phyloP scores from a whole-genome alignment of 1,140 invertebrate genomes.

The Trichonephila clavata region DNA sequence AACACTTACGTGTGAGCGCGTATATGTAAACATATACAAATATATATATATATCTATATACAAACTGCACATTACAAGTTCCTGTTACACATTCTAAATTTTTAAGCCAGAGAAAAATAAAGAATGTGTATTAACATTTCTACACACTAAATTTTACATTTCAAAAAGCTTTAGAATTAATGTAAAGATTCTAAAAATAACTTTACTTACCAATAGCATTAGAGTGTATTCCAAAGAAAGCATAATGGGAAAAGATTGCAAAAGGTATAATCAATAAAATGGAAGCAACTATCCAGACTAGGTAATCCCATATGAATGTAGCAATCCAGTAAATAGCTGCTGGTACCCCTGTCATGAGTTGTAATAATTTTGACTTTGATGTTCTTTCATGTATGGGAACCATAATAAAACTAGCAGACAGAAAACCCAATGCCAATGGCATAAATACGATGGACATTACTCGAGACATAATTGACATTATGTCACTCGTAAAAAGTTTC shows the following conservation, averaged over 20 bases:
- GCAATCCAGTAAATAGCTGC: constrained; percentile 75
- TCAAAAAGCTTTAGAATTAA: no score
- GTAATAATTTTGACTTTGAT: constrained; percentile 77
- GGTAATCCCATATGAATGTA: constrained; percentile 76
- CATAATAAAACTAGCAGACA: constrained; percentile 76
- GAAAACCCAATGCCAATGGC: constrained; percentile 77
- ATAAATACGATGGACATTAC: constrained; percentile 69
- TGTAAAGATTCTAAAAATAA: background rate
- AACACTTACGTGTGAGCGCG: no score
- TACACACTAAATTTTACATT: no score
- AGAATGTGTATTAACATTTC: no score
- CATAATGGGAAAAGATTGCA: constrained; percentile 32
- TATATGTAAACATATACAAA: no score
- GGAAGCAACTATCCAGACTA: constrained; percentile 30
- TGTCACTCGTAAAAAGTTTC: background rate
- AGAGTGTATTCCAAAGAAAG: constrained; percentile 25
- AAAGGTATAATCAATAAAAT: constrained; percentile 72
- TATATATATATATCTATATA: no score
- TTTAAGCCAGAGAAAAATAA: no score
- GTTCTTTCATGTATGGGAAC: constrained; percentile 77
- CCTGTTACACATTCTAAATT: no score
- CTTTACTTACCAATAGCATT: constrained; percentile 49
- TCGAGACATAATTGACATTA: no score
- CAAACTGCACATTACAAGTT: no score
- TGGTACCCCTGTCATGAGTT: constrained; percentile 78